These are phyloP conservation scores for Anolis carolinensis DNA, from an alignment of 2,113 vertebrate species.

Conservation along the genomic window DNA sequence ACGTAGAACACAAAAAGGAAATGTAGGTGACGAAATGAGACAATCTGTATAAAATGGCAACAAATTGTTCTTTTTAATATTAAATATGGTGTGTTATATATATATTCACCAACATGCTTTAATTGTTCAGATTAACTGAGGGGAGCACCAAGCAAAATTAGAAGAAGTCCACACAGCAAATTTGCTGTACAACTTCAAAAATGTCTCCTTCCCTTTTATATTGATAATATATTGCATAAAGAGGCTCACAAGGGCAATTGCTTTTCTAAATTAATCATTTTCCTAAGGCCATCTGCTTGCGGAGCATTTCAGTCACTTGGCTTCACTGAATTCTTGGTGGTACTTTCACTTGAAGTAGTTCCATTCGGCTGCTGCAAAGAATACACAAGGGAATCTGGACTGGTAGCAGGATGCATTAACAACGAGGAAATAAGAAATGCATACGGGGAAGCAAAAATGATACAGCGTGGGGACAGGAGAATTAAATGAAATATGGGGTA, in stretches of 20 bases:
- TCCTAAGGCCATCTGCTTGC: constrained; percentile 22
- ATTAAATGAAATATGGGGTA: not conserved
- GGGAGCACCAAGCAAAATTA: constrained; percentile 13
- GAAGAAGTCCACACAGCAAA: constrained; percentile 13
- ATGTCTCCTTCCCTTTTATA: constrained; percentile 11
- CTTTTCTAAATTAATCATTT: constrained; percentile 50
- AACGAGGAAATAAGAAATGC: constrained; percentile 1
- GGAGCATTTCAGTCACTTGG: constrained; percentile 37
- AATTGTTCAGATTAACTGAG: not conserved
- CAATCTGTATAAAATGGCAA: constrained; percentile 18
- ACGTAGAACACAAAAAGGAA: constrained; percentile 30
- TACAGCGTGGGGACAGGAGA: constrained; percentile 16
- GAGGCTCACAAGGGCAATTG: constrained; percentile 10
- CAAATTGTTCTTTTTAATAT: constrained; percentile 33
- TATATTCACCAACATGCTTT: not conserved
- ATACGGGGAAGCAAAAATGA: constrained; percentile 29
- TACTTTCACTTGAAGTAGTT: constrained; percentile 35
- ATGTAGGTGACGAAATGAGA: constrained; percentile 36
- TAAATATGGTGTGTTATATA: constrained; percentile 11
- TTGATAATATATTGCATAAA: constrained; percentile 39
- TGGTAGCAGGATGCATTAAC: constrained; percentile 11
- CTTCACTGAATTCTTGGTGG: constrained; percentile 42
- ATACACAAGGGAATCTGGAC: not conserved
- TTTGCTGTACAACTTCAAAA: constrained; percentile 14
- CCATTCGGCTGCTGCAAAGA: constrained; percentile 23